Evolutionary conservation across 2,113 vertebrate genomes (phyloP).

Genomic region (Hystrix cristata): DNA sequence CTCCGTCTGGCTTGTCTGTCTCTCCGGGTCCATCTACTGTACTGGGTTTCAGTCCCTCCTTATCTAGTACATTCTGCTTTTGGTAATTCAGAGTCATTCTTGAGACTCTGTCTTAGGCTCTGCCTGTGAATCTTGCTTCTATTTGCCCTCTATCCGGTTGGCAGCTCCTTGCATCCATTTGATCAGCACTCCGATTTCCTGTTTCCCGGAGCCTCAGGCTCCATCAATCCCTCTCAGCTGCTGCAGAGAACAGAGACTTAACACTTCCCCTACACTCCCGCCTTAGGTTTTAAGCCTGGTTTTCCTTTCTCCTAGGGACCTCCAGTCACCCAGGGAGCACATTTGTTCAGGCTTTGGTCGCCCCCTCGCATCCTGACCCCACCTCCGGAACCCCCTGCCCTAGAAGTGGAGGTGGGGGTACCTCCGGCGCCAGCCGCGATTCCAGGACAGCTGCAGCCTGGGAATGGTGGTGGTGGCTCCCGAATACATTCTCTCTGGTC

Average conservation of each 20-base stretch:
- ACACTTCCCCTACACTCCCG: slow-evolving; percentile 34
- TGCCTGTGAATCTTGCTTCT: slow-evolving; percentile 25
- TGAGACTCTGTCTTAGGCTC: background rate
- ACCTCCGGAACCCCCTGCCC: slow-evolving; percentile 75
- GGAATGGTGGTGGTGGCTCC: slow-evolving; percentile 22
- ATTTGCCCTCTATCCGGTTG: background rate
- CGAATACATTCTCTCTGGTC: slow-evolving; percentile 58
- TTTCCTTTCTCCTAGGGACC: slow-evolving; percentile 70
- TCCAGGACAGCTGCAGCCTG: slow-evolving; percentile 74
- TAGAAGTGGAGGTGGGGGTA: slow-evolving; percentile 70
- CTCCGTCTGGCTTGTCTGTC: background rate
- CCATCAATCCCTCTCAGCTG: slow-evolving; percentile 51
- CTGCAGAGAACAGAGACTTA: slow-evolving; percentile 29
- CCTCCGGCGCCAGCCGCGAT: slow-evolving; percentile 62
- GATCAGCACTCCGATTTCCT: slow-evolving; percentile 74
- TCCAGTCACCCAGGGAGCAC: slow-evolving; percentile 31
- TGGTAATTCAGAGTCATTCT: background rate
- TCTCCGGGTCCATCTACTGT: slow-evolving; percentile 1
- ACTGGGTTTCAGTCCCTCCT: background rate
- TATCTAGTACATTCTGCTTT: background rate
- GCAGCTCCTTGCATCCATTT: slow-evolving; percentile 24
- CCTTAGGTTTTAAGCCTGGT: slow-evolving; percentile 62
- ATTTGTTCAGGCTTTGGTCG: slow-evolving; percentile 75
- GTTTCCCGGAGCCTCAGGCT: slow-evolving; percentile 67
- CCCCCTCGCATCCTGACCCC: slow-evolving; percentile 76